Evolutionary conservation across 2,113 vertebrate genomes (phyloP).

Genomic region (Desmodus rotundus): DNA sequence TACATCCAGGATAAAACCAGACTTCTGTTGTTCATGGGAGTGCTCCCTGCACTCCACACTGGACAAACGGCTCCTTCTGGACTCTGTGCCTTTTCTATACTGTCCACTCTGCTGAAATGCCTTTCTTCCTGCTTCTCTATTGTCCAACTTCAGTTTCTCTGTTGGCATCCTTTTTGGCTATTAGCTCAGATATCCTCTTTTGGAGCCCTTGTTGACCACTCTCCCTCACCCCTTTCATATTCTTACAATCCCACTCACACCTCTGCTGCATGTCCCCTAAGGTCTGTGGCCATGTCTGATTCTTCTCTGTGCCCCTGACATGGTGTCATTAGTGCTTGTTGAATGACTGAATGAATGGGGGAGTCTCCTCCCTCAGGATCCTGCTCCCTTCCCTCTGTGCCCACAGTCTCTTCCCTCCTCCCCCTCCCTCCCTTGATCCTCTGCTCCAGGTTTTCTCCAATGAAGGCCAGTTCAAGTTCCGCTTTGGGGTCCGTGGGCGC

Average conservation of each 20-base stretch:
- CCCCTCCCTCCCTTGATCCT: slow-evolving; percentile 14
- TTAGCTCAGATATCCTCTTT: neutral
- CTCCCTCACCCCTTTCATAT: neutral
- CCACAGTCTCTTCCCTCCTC: neutral
- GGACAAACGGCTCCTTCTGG: neutral
- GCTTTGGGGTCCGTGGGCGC: slow-evolving; percentile 94
- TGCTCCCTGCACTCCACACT: neutral
- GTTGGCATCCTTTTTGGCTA: neutral
- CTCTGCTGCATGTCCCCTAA: neutral
- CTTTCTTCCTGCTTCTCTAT: neutral
- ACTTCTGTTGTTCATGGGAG: neutral
- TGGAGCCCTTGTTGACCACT: neutral
- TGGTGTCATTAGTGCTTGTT: neutral
- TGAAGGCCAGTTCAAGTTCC: slow-evolving; percentile 94
- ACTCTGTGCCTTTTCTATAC: neutral
- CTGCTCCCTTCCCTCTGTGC: slow-evolving; percentile 6
- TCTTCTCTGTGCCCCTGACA: neutral
- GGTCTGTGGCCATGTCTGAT: neutral
- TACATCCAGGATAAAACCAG: neutral
- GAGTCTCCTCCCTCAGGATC: neutral
- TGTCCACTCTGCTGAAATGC: neutral
- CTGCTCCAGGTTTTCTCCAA: slow-evolving; percentile 91
- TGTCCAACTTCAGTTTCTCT: neutral
- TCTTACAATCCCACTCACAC: neutral
- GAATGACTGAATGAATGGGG: slow-evolving; percentile 3